These are phyloP conservation scores for Abrostola triplasia DNA, from an alignment of 2,888 invertebrate species.

Conservation along the genomic window DNA sequence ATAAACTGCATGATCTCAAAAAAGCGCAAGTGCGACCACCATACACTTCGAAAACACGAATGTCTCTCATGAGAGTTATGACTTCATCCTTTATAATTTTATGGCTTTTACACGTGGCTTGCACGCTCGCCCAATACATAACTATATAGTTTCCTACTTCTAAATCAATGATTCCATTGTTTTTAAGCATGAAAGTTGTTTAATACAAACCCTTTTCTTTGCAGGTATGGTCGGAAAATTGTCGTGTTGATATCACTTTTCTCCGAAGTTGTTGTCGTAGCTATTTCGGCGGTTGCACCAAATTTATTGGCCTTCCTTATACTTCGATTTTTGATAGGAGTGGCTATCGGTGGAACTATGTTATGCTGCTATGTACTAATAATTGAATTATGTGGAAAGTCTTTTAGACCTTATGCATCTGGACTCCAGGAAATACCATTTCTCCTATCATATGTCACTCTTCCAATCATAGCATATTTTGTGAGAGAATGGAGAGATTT, in stretches of 20 bases:
- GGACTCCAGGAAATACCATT: slow-evolving; percentile 88
- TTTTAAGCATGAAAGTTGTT: background rate
- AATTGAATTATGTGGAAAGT: slow-evolving; percentile 89
- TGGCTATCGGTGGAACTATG: slow-evolving; percentile 90
- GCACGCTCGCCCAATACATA: slow-evolving; percentile 1
- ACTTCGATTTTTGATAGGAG: slow-evolving; percentile 88
- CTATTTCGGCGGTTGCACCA: slow-evolving; percentile 86
- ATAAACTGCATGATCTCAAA: background rate
- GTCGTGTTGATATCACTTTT: slow-evolving; percentile 88
- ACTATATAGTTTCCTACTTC: background rate
- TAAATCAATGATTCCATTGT: background rate
- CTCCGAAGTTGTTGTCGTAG: slow-evolving; percentile 87
- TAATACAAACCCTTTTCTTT: slow-evolving; percentile 46
- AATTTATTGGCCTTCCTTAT: slow-evolving; percentile 89
- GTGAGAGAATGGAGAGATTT: slow-evolving; percentile 89
- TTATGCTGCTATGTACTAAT: slow-evolving; percentile 90
- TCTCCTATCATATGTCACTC: slow-evolving; percentile 85
- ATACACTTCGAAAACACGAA: background rate
- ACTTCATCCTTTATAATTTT: slow-evolving; percentile 1
- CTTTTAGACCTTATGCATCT: slow-evolving; percentile 86
- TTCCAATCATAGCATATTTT: slow-evolving; percentile 89
- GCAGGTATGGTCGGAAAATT: slow-evolving; percentile 90
- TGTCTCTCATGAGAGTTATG: background rate
- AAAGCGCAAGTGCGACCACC: background rate
- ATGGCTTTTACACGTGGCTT: slow-evolving; percentile 1